These are phyloP conservation scores for Trachelus iudaicus DNA, from an alignment of 2,888 invertebrate species.

Conservation along the genomic window DNA sequence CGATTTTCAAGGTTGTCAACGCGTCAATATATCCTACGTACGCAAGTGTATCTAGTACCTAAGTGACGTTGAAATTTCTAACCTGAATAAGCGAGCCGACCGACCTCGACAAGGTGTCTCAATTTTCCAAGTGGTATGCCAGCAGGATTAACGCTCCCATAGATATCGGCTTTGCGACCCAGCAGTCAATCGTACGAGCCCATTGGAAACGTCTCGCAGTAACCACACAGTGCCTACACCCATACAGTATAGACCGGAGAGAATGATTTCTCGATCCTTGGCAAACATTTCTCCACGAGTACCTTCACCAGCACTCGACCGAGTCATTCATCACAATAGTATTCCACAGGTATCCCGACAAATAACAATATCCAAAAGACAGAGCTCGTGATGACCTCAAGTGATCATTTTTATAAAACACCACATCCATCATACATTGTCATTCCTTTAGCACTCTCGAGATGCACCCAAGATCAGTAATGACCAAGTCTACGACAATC, in stretches of 20 bases:
- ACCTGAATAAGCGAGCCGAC: not conserved
- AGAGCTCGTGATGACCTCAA: not conserved
- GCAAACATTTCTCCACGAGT: not conserved
- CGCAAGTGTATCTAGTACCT: not conserved
- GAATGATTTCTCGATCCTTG: not conserved
- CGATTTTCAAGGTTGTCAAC: constrained; percentile 38
- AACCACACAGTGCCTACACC: not conserved
- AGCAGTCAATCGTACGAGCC: not conserved
- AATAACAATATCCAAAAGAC: not conserved
- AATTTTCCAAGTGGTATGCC: not conserved
- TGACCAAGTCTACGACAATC: not conserved
- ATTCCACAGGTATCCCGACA: not conserved
- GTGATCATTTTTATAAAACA: not conserved
- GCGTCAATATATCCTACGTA: not conserved
- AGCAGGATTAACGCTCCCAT: not conserved
- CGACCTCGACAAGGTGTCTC: not conserved
- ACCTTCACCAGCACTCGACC: not conserved
- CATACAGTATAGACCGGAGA: not conserved
- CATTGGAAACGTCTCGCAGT: not conserved
- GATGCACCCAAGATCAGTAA: not conserved
- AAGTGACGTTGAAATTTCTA: not conserved
- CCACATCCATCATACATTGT: not conserved
- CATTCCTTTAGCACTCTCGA: not conserved
- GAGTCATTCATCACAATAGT: not conserved
- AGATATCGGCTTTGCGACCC: not conserved